Evolutionary conservation across 2,113 vertebrate genomes (phyloP), one percentile per base, ranked within the genome.

Genomic region (Solea solea): DNA sequence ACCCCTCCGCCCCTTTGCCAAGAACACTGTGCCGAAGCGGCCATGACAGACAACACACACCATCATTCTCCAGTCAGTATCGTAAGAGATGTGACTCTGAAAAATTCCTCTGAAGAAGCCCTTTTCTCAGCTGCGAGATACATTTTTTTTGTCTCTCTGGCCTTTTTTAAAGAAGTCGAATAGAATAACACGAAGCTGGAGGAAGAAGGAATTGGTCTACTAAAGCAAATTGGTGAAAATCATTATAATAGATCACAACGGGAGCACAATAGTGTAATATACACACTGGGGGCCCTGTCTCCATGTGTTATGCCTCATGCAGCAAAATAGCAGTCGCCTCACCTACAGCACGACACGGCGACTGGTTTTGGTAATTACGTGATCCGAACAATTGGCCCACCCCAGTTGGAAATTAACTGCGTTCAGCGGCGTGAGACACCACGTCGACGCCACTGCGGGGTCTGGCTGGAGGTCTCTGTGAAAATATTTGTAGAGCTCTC

Each of bases 361-460:
- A 49, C 59, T 70, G 75, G 25, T 66, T 85, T 81, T 65, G 52
- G 75, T 69, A 65, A 76, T 78, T 59, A 56, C 4, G 13, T 72
- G 54, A 75, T 64, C 28, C 58, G 13, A 40, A 68, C 50, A 55
- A 64, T 61, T 65, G 54, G 45, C 14, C 54, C 13, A 34, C 40
- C 66, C 52, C 41, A 48, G 12, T 34, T 71, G 50, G 65, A 71
- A 78, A 74, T 71, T 1, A 67, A 50, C 53, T 59, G 25, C 8
- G 1, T 59, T 61, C 54, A 28, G 55, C 51, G 34, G 42, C 12
- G 57, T 62, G 62, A 69, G 34, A 65, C 1, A 12, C 28, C 16
- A 53, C 46, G 3, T 62, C 9, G 27, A 39, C 21, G 40, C 7
- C 59, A 34, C 34, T 34, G 34, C 57, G 1, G 48, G 3, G 9